Percentiles rank a stretch among this genome's conserved stretches.
Conservation (phyloP, 2,888 invertebrate genomes). For the Lacanobia oleracea region DNA sequence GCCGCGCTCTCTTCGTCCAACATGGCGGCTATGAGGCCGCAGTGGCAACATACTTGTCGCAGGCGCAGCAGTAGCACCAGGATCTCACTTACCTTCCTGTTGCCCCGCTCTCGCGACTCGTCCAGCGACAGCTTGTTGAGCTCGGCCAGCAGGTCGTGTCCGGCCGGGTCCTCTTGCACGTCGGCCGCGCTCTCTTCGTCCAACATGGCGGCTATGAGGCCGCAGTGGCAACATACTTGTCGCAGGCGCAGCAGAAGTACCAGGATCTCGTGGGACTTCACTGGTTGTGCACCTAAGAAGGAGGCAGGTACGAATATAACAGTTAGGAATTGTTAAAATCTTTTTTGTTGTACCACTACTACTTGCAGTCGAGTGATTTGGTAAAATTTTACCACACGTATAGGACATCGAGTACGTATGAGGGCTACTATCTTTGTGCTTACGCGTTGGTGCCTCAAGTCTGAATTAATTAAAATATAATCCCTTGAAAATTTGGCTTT, state of each 20-base stretch:
- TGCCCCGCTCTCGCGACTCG: constrained; percentile 65
- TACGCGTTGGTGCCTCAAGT: no score
- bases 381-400: no score
- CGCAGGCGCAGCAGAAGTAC: constrained; percentile 95
- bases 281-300: constrained; percentile 88
- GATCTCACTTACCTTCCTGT: constrained; percentile 89
- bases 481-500: no score
- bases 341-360: no score
- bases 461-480: no score
- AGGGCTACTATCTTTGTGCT: no score
- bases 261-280: constrained; percentile 93
- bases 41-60: constrained; percentile 95
- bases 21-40: constrained; percentile 93
- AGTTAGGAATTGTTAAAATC: no score
- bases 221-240: constrained; percentile 95
- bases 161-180: constrained; percentile 72
- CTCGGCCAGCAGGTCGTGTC: constrained; percentile 91
- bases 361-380: no score
- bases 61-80: constrained; percentile 95
- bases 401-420: no score
- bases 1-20: constrained; percentile 73
- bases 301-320: neutral
- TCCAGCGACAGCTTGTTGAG: constrained; percentile 91
- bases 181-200: constrained; percentile 79
- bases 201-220: constrained; percentile 92